Evolutionary conservation across 2,113 vertebrate species (phyloP), one percentile per base, ranked within the genome.

Genomic region (Peromyscus polionotus): DNA sequence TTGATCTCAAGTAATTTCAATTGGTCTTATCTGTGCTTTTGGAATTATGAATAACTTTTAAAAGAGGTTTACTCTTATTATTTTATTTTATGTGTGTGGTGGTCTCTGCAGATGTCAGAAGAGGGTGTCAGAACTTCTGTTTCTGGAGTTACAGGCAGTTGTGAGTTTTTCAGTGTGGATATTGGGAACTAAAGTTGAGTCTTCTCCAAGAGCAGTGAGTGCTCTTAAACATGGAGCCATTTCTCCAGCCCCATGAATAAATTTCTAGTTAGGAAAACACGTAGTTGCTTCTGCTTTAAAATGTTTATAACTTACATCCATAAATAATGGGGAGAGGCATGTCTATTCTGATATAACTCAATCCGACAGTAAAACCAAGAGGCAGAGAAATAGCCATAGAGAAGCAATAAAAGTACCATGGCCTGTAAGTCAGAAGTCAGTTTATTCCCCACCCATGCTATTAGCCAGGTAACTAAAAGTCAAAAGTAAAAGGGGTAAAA

Each of bases 251-350:
- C 83, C 5, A 85, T 45, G 5, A 79, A 45, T 88, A 87, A 57
- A 1, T 75, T 84, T 91, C 88, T 51, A 75, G 80, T 80, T 84
- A 67, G 85, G 67, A 26, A 65, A 13, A 70, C 10, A 67, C 28
- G 42, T 14, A 76, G 13, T 16, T 75, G 59, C 13, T 87, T 85
- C 54, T 90, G 19, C 28, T 92, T 90, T 68, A 94, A 96, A 89
- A 48, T 76, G 75, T 48, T 92, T 80, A 24, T 72, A 22, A 83
- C 77, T 7, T 48, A 61, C 3, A 79, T 22, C 2, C 61, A 63
- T 84, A 63, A 84, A 63, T 42, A 84, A 63, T 42, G 13, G 24
- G n/a, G n/a, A 63, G 19, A 19, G 61, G 72, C 39, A 75, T 63
- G 20, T 68, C 31, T 70, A 61, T 76, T 85, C n/a, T 51, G 31